Base-by-base conservation (phyloP, 2,113 vertebrate species). In the Trogon melanurus region DNA sequence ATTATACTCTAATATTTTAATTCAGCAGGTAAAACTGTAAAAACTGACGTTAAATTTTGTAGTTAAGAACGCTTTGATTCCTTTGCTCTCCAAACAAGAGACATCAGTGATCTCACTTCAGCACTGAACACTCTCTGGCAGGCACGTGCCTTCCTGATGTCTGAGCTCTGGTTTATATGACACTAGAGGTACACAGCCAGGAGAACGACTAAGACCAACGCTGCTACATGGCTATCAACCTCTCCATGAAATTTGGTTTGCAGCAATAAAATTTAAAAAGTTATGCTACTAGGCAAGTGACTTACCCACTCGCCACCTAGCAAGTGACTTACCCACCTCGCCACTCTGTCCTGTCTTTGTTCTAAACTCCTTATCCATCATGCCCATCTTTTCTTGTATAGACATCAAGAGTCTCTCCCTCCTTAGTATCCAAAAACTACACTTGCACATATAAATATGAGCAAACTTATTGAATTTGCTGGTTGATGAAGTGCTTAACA, bases 141-240 rank as follows among this genome's bases (percentile, higher is more conserved):
- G 64, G 18, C 20, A 78, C 23, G 0, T 26, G 25, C 38, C 29
- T 34, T 29, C n/a, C 41, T 2, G 1, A 1, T 15, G 47, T 32
- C 38, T 29, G 0, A 13, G 27, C 7, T 27, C 67, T 58, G 21
- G 15, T 27, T 72, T 47, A 69, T 9, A 2, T 21, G 23, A 16
- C 25, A 27, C 29, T 1, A 47, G 30, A 73, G 45, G 13, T 65
- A 70, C 26, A 62, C 32, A 81, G 50, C 17, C 45, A 56, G 25
- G 21, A 21, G 4, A 44, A 51, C 1, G 53, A 32, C 27, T 27
- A 44, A 85, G 9, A 53, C 5, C 23, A 53, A 6, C 4, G 21
- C 0, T 41, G 65, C 61, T 44, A 48, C 22, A 8, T 9, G 30
- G 5, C 19, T 34, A 75, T 19, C 62, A 73, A 30, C 8, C 20